Evolutionary conservation across 2,888 invertebrate species (phyloP).

Genomic region (Ormia ochracea): DNA sequence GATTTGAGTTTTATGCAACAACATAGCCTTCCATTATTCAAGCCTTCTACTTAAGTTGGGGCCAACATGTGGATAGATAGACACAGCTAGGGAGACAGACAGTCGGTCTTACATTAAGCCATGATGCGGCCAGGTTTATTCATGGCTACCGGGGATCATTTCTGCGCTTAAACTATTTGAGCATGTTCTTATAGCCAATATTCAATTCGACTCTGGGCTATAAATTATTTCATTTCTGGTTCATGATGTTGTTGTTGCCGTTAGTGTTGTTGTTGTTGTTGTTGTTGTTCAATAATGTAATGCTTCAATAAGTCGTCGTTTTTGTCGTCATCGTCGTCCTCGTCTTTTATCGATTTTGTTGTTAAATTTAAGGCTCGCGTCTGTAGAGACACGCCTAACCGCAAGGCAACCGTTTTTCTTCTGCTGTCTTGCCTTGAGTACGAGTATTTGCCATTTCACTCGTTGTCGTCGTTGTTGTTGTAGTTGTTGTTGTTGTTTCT

Average conservation of each 20-base stretch:
- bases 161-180: constrained; percentile 56
- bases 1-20: neutral
- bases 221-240: constrained; percentile 25
- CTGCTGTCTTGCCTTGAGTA: constrained; percentile 20
- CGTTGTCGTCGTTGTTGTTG: constrained; percentile 18
- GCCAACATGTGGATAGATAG: neutral
- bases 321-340: neutral
- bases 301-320: constrained; percentile 54
- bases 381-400: constrained; percentile 71
- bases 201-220: constrained; percentile 2
- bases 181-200: constrained; percentile 28
- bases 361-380: constrained; percentile 66
- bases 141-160: constrained; percentile 75
- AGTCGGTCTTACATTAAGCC: constrained; percentile 37
- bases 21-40: neutral
- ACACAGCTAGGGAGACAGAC: neutral
- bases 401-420: constrained; percentile 68
- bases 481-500: constrained; percentile 29
- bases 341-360: constrained; percentile 60
- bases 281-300: constrained; percentile 41
- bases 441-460: neutral
- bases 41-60: neutral
- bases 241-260: neutral
- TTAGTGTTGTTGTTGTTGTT: neutral
- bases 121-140: constrained; percentile 64